Evolutionary conservation across 1,140 invertebrate species (phyloP), one percentile per base, ranked within the genome.

Genomic region (Micrasema longulum): DNA sequence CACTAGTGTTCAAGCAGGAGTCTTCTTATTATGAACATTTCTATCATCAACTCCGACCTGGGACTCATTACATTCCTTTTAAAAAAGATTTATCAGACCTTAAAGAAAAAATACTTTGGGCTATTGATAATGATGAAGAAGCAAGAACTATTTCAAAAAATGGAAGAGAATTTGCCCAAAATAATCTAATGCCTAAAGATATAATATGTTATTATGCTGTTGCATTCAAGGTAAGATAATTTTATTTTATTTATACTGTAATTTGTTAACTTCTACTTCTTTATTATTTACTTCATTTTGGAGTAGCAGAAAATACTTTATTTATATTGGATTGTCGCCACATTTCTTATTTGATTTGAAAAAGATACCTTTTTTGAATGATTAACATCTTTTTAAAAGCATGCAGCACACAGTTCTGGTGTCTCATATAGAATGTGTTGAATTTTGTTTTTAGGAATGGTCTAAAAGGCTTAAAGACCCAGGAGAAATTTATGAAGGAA

Each of bases 1-100:
- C 93, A 18, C 82, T 97, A 43, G 91, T 98, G 10, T 86, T 99
- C 1, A 99, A 99, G 85, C 95, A 97, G 83, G 89, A 95, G 50
- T 99, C 97, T 0, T 85, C 89, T 18, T 99, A 96, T 82, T 97
- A 97, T 82, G 97, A 99, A 87, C 92, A 95, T 86, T 99, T 98
- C 84, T 99, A 99, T 80, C 83, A 87, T 52, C 83, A 92, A 74
- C 79, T 98, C 12, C 76, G 86, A 72, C 90, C 94, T 12, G 89
- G 89, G 79, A 83, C 89, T 77, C 96, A 99, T 85, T 99, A 92
- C 82, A 82, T 99, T 52, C 91, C 95, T 35, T 84, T 98, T 20
- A 91, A 93, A 77, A 81, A 84, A 41, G 91, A 97, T 82, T 85
- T 98, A 16, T 91, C 89, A 41, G 90, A 99, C 85, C 84, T 98